These are phyloP conservation scores for Turritopsis rubra DNA, from an alignment of 30 jellyfish, hydroid and myxozoan genomes.

Conservation along the genomic window DNA sequence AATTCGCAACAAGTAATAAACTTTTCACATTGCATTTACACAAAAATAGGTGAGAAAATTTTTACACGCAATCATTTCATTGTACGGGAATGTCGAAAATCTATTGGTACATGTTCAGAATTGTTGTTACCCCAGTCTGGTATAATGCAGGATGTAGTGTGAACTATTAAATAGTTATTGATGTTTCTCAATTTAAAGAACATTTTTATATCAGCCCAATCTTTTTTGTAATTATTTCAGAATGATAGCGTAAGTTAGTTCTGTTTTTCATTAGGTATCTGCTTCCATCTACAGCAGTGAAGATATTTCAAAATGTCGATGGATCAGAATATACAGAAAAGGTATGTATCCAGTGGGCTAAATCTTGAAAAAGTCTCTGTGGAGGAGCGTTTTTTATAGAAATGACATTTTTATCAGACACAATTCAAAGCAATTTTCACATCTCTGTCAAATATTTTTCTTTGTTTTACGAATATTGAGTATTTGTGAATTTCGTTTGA, in stretches of 20 bases:
- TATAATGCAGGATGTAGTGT: too few species aligned
- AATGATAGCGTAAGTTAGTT: not conserved
- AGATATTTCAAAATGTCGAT: not conserved
- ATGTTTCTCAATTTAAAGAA: too few species aligned
- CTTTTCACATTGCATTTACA: not conserved
- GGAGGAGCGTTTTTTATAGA: too few species aligned
- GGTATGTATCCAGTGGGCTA: not conserved
- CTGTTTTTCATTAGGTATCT: constrained; percentile 3
- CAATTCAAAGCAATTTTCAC: not conserved
- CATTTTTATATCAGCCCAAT: too few species aligned
- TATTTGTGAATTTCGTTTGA: not conserved
- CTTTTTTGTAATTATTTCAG: too few species aligned
- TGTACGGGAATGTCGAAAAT: too few species aligned
- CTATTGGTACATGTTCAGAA: too few species aligned
- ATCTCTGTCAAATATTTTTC: not conserved
- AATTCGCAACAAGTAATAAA: not conserved
- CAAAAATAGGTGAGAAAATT: not conserved
- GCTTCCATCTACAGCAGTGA: not conserved
- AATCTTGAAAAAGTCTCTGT: too few species aligned
- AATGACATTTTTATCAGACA: too few species aligned
- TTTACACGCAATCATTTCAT: not conserved
- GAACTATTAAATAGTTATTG: too few species aligned
- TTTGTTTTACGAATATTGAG: not conserved
- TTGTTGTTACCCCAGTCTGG: too few species aligned
- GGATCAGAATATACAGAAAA: constrained; percentile 2